These are phyloP conservation scores for Axinella damicornis DNA, from an alignment of 37 sponge, comb jelly and placozoan genomes.

Conservation along the genomic window DNA sequence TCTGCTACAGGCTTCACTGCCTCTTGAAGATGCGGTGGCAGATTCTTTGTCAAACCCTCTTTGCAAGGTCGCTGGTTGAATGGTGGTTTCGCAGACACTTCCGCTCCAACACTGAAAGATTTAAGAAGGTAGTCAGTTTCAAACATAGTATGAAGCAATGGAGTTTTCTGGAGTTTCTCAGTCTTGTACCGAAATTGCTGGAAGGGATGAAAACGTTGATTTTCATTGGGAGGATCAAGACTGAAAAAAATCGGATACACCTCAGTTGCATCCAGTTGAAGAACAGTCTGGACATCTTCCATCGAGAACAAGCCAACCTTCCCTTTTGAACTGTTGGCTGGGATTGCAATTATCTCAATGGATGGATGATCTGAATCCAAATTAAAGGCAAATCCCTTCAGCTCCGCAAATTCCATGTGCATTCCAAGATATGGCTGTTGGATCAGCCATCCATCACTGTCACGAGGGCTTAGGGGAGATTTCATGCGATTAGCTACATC, in stretches of 20 bases:
- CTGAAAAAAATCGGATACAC: slow-evolving; percentile 51
- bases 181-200: slow-evolving; percentile 66
- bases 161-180: slow-evolving; percentile 25
- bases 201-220: slow-evolving; percentile 74
- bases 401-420: slow-evolving; percentile 28
- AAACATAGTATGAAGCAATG: slow-evolving; percentile 66
- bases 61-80: slow-evolving; percentile 60
- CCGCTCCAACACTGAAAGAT: slow-evolving; percentile 76
- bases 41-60: slow-evolving; percentile 41
- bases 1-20: slow-evolving; percentile 53
- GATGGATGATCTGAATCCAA: slow-evolving; percentile 29
- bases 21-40: slow-evolving; percentile 56
- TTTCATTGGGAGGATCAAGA: slow-evolving; percentile 66
- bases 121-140: slow-evolving; percentile 79
- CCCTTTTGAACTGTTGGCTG: slow-evolving; percentile 17
- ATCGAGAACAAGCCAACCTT: slow-evolving; percentile 49
- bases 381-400: slow-evolving; percentile 58
- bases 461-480: slow-evolving; percentile 55
- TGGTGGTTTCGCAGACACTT: slow-evolving; percentile 72
- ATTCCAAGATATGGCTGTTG: slow-evolving; percentile 37
- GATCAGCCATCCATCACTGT: slow-evolving; percentile 71
- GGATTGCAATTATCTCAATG: slow-evolving; percentile 32
- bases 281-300: slow-evolving; percentile 51
- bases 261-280: slow-evolving; percentile 34
- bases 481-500: slow-evolving; percentile 55